A percentile compares a stretch with the other conserved stretches of the same genome.
phyloP scores from a whole-genome alignment of 2,888 invertebrate genomes.

The Belgica antarctica region DNA sequence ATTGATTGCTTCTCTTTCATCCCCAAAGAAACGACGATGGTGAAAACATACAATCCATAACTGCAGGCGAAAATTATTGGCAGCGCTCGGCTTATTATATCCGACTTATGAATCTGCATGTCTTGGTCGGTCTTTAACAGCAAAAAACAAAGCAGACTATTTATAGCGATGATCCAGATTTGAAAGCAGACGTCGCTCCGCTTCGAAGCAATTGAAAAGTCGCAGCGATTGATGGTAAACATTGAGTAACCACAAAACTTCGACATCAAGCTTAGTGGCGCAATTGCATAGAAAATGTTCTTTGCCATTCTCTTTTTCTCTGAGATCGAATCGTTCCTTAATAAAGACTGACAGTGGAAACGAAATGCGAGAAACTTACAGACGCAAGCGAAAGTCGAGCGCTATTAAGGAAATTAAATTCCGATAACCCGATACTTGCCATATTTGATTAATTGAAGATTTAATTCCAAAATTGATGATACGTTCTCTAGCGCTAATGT shows the following conservation, averaged over 20 bases:
- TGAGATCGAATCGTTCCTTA: background rate
- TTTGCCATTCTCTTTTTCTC: background rate
- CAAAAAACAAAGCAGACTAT: background rate
- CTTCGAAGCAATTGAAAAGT: background rate
- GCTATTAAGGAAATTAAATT: conserved; percentile 14
- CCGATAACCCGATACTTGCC: background rate
- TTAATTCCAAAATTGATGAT: too few species aligned
- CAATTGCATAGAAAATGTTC: background rate
- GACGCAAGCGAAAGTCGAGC: too few species aligned
- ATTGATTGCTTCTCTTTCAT: background rate
- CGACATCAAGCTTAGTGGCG: background rate
- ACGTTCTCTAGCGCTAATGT: too few species aligned
- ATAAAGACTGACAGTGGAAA: too few species aligned
- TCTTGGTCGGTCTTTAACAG: background rate
- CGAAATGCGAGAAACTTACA: background rate
- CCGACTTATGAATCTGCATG: background rate
- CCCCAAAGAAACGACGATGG: background rate
- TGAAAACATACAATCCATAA: background rate
- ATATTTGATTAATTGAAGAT: background rate
- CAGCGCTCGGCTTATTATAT: background rate
- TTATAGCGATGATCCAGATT: background rate
- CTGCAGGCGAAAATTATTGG: background rate
- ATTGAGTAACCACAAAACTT: background rate
- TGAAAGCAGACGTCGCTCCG: background rate
- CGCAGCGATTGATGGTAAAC: background rate